These are phyloP conservation scores for Formica selysi DNA, from an alignment of 1,140 invertebrate species.

Conservation along the genomic window DNA sequence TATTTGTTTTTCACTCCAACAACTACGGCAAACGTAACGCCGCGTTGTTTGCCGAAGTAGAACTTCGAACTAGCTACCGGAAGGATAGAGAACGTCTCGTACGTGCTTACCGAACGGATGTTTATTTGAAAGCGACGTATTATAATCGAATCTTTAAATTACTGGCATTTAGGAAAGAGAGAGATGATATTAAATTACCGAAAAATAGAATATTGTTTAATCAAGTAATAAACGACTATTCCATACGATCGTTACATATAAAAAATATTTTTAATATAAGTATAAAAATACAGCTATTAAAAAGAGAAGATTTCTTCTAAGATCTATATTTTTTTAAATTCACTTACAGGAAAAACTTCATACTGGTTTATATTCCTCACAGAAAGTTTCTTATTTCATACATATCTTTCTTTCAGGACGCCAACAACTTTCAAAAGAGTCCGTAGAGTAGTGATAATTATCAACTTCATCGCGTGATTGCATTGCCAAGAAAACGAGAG, in stretches of 20 bases:
- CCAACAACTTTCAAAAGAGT: background rate
- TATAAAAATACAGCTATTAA: background rate
- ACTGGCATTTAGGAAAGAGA: background rate
- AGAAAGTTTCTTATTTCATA: slow-evolving; percentile 15
- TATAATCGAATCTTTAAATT: slow-evolving; percentile 55
- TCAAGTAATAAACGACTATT: background rate
- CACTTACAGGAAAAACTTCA: background rate
- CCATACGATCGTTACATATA: background rate
- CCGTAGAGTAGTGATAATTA: slow-evolving; percentile 29
- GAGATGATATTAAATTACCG: background rate
- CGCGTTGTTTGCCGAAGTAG: slow-evolving; percentile 59
- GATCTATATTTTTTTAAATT: slow-evolving; percentile 11
- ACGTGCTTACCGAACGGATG: slow-evolving; percentile 43
- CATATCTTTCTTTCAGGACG: background rate
- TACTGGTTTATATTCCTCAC: background rate
- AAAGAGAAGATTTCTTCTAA: background rate
- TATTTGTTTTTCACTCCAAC: slow-evolving; percentile 74
- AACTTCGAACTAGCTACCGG: slow-evolving; percentile 55
- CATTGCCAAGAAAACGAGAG: background rate
- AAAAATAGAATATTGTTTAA: background rate
- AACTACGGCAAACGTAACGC: slow-evolving; percentile 65
- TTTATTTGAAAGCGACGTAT: slow-evolving; percentile 44
- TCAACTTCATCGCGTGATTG: background rate
- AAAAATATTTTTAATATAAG: background rate
- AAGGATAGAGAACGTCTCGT: slow-evolving; percentile 59